Base-by-base conservation (phyloP, 2,888 invertebrate species). In the Clepsis dumicolana region DNA sequence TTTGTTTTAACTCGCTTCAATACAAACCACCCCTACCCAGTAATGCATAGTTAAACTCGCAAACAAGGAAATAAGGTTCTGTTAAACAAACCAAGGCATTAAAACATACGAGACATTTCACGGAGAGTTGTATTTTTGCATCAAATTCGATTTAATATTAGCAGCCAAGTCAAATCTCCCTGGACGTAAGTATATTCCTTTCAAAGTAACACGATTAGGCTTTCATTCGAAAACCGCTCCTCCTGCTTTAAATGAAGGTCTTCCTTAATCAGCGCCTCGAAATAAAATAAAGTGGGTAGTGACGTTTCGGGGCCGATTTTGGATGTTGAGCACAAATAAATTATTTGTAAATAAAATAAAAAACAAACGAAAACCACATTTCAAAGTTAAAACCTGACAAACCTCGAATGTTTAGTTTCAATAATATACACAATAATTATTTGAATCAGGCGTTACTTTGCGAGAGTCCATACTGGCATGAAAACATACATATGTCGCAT, bases 91-190 rank as follows among this genome's bases (percentile, higher is more conserved):
- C 5, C 4, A 35, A 5, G 32, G 21, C 14, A 48, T 21, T 14
- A 32, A 53, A 53, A 7, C 53, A 27, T 53, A 7, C 16, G 53
- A 24, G 21, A 24, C 52, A 14, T 52, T 7, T 21, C 48, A 3
- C 21, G 12, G 16, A 50, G 24, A 50, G 32, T 7, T 16, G 25
- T 53, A 53, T 53, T 53, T n/a, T 41, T 64, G 27, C 29, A 56
- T 44, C 54, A 56, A 21, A 64, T 48, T 54, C 56, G 44, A 64
- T 56, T 64, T 44, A 64, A 64, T 56, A 54, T 44, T 56, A 41
- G 41, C 29, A 25, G 38, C 18, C 10, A 27, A 38, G 52, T 29
- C 59, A 24, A 59, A 60, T 65, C 60, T 60, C 65, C 59, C 41
- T 52, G 52, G 57, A 35, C 65, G 50, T 59, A 10, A 32, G 44